Base-by-base conservation (phyloP, 2,888 invertebrate genomes). In the Melinopterus prodromus region DNA sequence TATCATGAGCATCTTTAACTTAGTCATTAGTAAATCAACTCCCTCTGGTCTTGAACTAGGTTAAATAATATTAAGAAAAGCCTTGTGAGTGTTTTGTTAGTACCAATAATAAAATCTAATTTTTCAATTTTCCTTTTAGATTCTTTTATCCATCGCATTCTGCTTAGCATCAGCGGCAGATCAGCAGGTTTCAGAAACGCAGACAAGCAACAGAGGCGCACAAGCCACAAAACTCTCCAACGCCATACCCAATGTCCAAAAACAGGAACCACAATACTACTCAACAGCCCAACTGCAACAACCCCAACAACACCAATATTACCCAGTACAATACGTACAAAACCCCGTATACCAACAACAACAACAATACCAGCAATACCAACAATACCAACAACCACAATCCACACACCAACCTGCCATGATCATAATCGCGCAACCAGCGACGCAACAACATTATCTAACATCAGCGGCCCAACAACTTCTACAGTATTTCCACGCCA, bases 351-450 rank as follows among this genome's bases (percentile, higher is more conserved):
- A 79, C 72, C 83, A 82, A 15, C 86, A 85, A 75, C 87, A 87
- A 38, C 84, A 84, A 6, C 80, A 80, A 15, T 80, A 78, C 6
- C 70, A 77, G 16, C 82, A 82, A 74, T 79, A 82, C 53, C 37
- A 71, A 14, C 81, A 69, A 71, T 77, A 79, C 36, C 84, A 83
- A 77, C 84, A 84, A 70, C 72, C 81, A 15, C 84, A 84, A 77
- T 82, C 79, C 71, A 82, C 82, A 15, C 85, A 84, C 71, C 87
- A 87, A 35, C 85, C 84, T 1, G 84, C 88, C 6, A 89, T 89
- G 88, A 85, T 89, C 35, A 88, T 89, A 71, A 88, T 89, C 37
- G 88, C 89, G 12, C 89, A 89, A 82, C 89, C 89, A 9, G 86
- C 87, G 4, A 87, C 86, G 12, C 86, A 86, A 36, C 86, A 86